Evolutionary conservation across 2,797 vertebrate genomes (phyloP), one percentile per base, ranked within the genome.

Genomic region (Siniperca obscura): DNA sequence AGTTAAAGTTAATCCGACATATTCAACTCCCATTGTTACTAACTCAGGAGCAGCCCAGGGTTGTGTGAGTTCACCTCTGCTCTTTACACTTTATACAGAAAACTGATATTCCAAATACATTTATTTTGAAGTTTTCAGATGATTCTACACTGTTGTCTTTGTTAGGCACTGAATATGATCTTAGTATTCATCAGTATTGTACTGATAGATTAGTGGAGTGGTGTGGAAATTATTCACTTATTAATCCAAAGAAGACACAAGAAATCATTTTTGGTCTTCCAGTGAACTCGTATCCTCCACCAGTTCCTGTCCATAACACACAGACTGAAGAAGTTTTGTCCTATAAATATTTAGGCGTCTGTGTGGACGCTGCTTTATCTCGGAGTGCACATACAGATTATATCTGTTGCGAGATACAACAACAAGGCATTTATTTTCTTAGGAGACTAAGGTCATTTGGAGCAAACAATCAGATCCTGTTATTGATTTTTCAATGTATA

Each of bases 211-310:
- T 8, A 46, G 8, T 27, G 14, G 14, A 10, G 8, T 46, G 5
- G 12, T 36, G 7, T 46, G 3, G 44, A 30, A 30, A 30, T 30
- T 30, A 27, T 44, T 57, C 11, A 71, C 16, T 57, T 22, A 30
- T 46, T 59, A 22, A 44, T 44, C n/a, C 16, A 71, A 71, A 61
- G 17, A 44, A 44, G n/a, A 72, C 10, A 36, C n/a, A 48, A 60
- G 19, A 72, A 46, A 34, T 69, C 30, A 11, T 22, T 48, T 5
- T 30, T 30, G n/a, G 30, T 30, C 30, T 30, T 30, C 30, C 30
- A 30, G 61, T 46, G 22, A 74, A 50, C 34, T 42, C 9, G 1
- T 67, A 36, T 40, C 34, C 30, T 53, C 44, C 9, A 25, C 57
- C 44, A 25, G 46, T 27, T 27, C 25, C 59, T 64, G 21, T 64